Evolutionary conservation across 2,797 vertebrate genomes (phyloP).

Genomic region (Gymnothorax javanicus): DNA sequence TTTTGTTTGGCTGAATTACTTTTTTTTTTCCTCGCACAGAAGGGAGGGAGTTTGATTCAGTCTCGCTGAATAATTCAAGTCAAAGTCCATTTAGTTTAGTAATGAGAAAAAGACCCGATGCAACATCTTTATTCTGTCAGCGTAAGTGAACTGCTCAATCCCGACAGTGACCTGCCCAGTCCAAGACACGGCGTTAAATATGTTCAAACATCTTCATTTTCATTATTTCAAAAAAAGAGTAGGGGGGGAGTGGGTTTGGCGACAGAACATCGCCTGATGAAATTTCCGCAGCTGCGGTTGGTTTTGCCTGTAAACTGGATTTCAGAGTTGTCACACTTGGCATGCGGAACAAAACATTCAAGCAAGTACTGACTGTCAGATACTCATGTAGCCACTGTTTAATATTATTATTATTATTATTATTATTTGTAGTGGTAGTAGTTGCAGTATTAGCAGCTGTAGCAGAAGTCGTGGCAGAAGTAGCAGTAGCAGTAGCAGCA

Average conservation of each 20-base stretch:
- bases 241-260: constrained; percentile 67
- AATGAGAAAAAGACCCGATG: constrained; percentile 86
- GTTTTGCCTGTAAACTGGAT: constrained; percentile 87
- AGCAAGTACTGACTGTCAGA: constrained; percentile 69
- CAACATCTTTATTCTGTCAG: constrained; percentile 71
- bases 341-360: constrained; percentile 79
- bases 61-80: constrained; percentile 86
- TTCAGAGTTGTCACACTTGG: constrained; percentile 87
- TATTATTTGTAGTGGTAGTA: too few relatives aligned
- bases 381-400: not conserved
- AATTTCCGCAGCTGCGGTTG: constrained; percentile 84
- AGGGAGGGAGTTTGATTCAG: constrained; percentile 82
- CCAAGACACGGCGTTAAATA: constrained; percentile 68
- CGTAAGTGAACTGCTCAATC: constrained; percentile 61
- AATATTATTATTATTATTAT: not conserved
- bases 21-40: constrained; percentile 76
- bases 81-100: constrained; percentile 88
- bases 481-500: too few relatives aligned
- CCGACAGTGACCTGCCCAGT: constrained; percentile 78
- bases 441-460: too few relatives aligned
- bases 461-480: too few relatives aligned
- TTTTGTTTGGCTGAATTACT: constrained; percentile 89
- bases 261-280: constrained; percentile 86
- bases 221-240: constrained; percentile 75
- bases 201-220: constrained; percentile 77